phyloP scores from a whole-genome alignment of 1,140 invertebrate genomes.

The Reticulitermes speratus region DNA sequence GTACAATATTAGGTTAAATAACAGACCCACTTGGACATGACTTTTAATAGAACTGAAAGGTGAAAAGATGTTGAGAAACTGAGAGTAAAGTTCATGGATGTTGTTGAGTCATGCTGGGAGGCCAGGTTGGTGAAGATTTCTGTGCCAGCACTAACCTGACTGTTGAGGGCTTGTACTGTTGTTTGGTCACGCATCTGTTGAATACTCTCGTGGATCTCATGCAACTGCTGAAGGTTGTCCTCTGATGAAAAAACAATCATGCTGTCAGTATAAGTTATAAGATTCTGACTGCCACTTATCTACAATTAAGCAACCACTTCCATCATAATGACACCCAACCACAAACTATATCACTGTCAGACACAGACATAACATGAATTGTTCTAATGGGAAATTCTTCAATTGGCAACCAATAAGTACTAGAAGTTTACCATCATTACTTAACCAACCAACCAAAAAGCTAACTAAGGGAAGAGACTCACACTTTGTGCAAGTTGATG shows the following conservation, averaged over 20 bases:
- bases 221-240: conserved; percentile 72
- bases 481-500: too few species aligned
- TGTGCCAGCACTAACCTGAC: conserved; percentile 28
- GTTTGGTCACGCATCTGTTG: conserved; percentile 67
- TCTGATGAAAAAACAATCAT: conserved; percentile 50
- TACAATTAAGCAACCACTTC: background rate
- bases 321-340: background rate
- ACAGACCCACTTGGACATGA: too few species aligned
- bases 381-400: too few species aligned
- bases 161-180: conserved; percentile 32
- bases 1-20: too few species aligned
- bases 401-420: too few species aligned
- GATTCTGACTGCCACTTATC: background rate
- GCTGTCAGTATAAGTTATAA: background rate
- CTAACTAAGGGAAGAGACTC: too few species aligned
- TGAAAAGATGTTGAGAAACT: too few species aligned
- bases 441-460: too few species aligned
- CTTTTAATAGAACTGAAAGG: too few species aligned
- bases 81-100: too few species aligned
- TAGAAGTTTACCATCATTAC: too few species aligned
- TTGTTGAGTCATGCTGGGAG: background rate
- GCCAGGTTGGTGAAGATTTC: too few species aligned
- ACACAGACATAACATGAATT: background rate
- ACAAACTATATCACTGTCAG: background rate
- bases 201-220: conserved; percentile 71